Conservation (phyloP, 30 jellyfish, hydroid and myxozoan genomes). For the Cassiopea xamachana region DNA sequence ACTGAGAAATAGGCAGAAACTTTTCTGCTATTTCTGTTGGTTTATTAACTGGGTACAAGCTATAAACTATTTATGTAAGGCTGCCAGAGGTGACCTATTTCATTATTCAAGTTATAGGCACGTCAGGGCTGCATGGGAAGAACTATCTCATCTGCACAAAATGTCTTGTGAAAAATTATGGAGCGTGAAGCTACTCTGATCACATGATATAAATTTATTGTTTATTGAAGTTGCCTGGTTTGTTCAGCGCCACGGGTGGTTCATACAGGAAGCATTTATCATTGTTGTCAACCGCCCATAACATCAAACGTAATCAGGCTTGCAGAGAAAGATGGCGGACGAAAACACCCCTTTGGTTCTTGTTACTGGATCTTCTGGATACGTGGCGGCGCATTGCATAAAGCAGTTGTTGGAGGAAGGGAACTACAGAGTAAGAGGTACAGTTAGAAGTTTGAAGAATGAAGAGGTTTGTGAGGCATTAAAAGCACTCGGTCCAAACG, state of each 20-base stretch:
- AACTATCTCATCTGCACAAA: no score
- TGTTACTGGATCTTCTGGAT: conserved; percentile 72
- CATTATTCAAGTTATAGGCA: no score
- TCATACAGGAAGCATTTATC: background rate
- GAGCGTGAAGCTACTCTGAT: no score
- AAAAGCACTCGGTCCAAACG: conserved; percentile 14
- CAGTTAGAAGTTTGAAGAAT: conserved; percentile 60
- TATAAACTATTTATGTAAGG: no score
- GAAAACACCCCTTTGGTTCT: conserved; percentile 64
- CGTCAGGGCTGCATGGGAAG: no score
- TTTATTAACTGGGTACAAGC: no score
- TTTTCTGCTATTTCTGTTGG: no score
- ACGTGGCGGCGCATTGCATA: conserved; percentile 53
- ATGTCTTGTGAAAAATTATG: no score
- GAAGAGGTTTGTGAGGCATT: conserved; percentile 47
- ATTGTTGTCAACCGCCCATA: background rate
- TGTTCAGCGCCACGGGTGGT: conserved; percentile 6
- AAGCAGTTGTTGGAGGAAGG: conserved; percentile 55
- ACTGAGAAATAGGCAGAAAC: no score
- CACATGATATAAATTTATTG: background rate
- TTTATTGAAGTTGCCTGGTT: background rate
- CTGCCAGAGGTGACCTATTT: no score
- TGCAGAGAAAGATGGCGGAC: conserved; percentile 28
- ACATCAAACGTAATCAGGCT: no score
- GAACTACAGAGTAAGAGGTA: conserved; percentile 46